A percentile compares a stretch with the other conserved stretches of the same genome.
Conservation (phyloP, 1,140 invertebrate genomes). For the Solenopsis fugax region DNA sequence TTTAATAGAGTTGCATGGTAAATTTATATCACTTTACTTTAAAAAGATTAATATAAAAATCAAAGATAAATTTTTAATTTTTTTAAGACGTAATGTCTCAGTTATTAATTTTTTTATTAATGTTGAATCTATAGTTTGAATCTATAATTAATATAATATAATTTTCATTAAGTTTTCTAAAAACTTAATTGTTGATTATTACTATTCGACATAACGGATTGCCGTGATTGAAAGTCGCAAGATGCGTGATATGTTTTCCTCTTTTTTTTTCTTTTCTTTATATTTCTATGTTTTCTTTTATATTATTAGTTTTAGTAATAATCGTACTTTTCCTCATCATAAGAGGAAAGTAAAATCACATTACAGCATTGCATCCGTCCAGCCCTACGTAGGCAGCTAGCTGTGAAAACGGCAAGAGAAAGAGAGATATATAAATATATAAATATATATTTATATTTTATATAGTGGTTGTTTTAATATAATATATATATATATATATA, state of each 20-base stretch:
- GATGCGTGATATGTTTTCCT: slow-evolving; percentile 69
- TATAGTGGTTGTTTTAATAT: slow-evolving; percentile 82
- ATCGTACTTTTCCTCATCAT: not conserved
- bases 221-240: slow-evolving; percentile 56
- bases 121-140: not conserved
- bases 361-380: slow-evolving; percentile 82
- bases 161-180: not conserved
- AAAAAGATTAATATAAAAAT: not conserved
- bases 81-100: not conserved
- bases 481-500: slow-evolving; percentile 75
- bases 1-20: not conserved
- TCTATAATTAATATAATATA: not conserved
- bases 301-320: slow-evolving; percentile 38
- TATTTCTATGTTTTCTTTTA: not conserved
- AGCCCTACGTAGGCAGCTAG: slow-evolving; percentile 83
- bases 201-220: slow-evolving; percentile 34
- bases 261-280: not conserved
- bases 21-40: not conserved
- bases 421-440: slow-evolving; percentile 75
- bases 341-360: slow-evolving; percentile 65
- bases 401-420: slow-evolving; percentile 76
- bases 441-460: slow-evolving; percentile 83
- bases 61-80: not conserved
- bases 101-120: not conserved
- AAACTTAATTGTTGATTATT: slow-evolving; percentile 33